Evolutionary conservation across 1,140 invertebrate species (phyloP).

Genomic region (Pogonomyrmex californicus): DNA sequence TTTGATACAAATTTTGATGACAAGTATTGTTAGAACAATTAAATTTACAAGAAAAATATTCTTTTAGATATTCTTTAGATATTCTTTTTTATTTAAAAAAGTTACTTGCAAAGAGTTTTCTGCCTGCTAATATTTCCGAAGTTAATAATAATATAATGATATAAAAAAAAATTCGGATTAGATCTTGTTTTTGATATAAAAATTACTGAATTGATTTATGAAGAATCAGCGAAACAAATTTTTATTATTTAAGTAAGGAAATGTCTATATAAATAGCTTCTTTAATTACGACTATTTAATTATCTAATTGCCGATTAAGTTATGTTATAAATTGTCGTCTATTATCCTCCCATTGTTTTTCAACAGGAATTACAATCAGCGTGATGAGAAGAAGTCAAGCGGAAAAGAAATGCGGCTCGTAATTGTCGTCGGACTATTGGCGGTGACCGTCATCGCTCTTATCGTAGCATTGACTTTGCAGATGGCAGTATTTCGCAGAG

Average conservation of each 20-base stretch:
- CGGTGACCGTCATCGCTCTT: constrained; percentile 83
- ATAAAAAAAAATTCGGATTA: too few species aligned
- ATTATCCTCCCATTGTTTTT: not conserved
- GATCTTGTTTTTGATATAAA: too few species aligned
- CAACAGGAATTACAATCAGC: constrained; percentile 76
- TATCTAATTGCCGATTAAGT: not conserved
- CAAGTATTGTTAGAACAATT: too few species aligned
- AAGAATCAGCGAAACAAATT: not conserved
- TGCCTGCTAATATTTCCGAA: too few species aligned
- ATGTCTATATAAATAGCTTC: not conserved
- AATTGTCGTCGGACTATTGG: constrained; percentile 83
- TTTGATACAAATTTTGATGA: too few species aligned
- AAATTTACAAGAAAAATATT: too few species aligned
- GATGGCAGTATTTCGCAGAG: constrained; percentile 80
- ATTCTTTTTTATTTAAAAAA: too few species aligned
- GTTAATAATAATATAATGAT: too few species aligned
- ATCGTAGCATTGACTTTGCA: constrained; percentile 83
- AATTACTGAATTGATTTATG: not conserved
- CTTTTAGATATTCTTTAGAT: too few species aligned
- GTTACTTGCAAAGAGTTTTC: too few species aligned
- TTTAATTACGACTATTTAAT: not conserved
- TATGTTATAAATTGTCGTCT: not conserved
- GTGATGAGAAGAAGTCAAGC: constrained; percentile 80
- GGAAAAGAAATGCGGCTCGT: constrained; percentile 80
- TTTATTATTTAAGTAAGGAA: not conserved